These are phyloP conservation scores for Clytia hemisphaerica DNA, from an alignment of 30 jellyfish, hydroid and myxozoan species.

Conservation along the genomic window DNA sequence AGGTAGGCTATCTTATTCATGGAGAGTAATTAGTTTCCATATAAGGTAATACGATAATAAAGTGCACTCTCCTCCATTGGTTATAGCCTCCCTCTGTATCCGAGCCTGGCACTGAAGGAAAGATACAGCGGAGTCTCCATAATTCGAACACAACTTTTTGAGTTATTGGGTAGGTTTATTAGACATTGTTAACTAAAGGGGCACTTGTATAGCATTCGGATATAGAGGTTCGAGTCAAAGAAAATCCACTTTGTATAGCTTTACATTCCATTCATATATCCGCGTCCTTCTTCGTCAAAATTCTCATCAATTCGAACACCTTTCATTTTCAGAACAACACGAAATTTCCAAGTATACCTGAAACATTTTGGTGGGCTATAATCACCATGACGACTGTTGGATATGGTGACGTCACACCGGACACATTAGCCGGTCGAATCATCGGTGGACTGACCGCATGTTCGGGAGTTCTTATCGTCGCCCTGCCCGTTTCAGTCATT, in stretches of 20 bases:
- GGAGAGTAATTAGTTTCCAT: no score
- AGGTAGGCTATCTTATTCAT: no score
- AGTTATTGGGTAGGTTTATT: no score
- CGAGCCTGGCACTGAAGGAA: no score
- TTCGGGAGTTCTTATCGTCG: conserved; percentile 87
- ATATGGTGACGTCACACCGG: conserved; percentile 80
- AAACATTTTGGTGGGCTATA: conserved; percentile 85
- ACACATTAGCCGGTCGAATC: conserved; percentile 61
- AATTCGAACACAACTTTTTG: no score
- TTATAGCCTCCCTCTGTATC: no score
- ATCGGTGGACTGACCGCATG: conserved; percentile 93
- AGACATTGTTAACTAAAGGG: no score
- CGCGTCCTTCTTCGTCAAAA: neutral
- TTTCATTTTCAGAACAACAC: conserved; percentile 23
- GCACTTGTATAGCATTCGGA: no score
- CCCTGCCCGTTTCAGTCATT: conserved; percentile 94
- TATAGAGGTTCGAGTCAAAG: no score
- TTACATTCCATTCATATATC: neutral
- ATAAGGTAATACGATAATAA: no score
- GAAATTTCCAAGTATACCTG: conserved; percentile 68
- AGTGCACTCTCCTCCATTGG: no score
- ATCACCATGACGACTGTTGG: conserved; percentile 88
- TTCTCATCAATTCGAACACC: neutral
- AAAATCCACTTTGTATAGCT: neutral
- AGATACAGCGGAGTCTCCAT: no score